These are phyloP conservation scores for Apodemia zela DNA, from an alignment of 2,888 invertebrate species.

Conservation along the genomic window DNA sequence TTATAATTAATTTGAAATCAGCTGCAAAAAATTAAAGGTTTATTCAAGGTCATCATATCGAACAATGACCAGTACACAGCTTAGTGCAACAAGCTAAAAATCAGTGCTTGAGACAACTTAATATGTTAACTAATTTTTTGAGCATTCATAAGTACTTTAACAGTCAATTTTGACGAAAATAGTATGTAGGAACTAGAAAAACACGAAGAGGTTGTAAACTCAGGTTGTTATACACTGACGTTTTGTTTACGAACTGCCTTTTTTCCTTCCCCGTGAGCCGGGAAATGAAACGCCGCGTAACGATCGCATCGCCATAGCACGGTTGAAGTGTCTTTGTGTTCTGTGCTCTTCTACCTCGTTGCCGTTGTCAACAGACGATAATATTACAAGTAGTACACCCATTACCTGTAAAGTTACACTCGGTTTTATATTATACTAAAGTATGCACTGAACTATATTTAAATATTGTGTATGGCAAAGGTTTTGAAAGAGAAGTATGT, in stretches of 20 bases:
- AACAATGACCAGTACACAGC: neutral
- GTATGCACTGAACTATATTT: no score
- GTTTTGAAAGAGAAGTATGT: no score
- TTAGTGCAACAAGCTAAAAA: neutral
- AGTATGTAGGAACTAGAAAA: slow-evolving; percentile 22
- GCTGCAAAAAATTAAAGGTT: neutral
- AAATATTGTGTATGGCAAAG: no score
- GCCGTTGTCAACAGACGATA: slow-evolving; percentile 85
- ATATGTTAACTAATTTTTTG: slow-evolving; percentile 25
- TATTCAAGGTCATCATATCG: neutral
- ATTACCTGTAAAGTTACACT: slow-evolving; percentile 78
- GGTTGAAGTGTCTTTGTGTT: slow-evolving; percentile 91
- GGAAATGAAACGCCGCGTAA: slow-evolving; percentile 80
- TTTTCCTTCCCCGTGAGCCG: slow-evolving; percentile 62
- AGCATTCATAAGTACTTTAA: slow-evolving; percentile 34
- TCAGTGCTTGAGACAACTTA: slow-evolving; percentile 4
- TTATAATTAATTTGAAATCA: neutral
- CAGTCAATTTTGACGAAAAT: slow-evolving; percentile 13
- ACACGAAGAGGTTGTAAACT: slow-evolving; percentile 32
- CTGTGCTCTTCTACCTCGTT: slow-evolving; percentile 80
- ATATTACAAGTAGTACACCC: slow-evolving; percentile 90
- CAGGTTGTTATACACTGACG: slow-evolving; percentile 27
- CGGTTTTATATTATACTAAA: neutral
- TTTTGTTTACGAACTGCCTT: slow-evolving; percentile 57
- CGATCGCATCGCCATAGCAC: slow-evolving; percentile 94